A percentile compares a stretch with the other conserved stretches of the same genome.
Evolutionary conservation across 2,888 invertebrate species (phyloP).

Genomic region (Arge pagana): DNA sequence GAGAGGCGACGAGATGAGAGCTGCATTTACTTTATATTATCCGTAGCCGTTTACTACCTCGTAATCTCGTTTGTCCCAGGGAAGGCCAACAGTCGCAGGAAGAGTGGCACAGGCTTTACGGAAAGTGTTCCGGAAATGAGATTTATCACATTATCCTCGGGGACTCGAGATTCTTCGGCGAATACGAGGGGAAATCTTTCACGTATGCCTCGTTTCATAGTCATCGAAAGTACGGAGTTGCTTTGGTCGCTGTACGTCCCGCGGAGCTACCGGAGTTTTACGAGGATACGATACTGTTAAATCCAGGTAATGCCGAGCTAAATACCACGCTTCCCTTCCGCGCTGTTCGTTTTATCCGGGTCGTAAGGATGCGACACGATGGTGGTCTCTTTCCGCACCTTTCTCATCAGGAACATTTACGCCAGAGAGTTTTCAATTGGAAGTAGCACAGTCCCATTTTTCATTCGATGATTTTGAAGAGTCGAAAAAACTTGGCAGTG

Average conservation of each 20-base stretch:
- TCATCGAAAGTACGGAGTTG: slow-evolving; percentile 97
- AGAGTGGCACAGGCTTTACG: slow-evolving; percentile 98
- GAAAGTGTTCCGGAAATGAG: slow-evolving; percentile 98
- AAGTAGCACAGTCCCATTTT: no score
- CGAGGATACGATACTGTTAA: slow-evolving; percentile 92
- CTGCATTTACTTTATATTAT: no score
- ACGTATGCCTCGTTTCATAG: slow-evolving; percentile 99
- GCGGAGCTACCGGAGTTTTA: slow-evolving; percentile 92
- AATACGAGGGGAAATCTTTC: slow-evolving; percentile 98
- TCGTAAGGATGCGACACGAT: no score
- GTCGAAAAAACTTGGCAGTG: no score
- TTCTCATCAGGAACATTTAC: no score
- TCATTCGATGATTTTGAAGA: no score
- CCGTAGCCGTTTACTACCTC: no score
- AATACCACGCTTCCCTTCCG: no score
- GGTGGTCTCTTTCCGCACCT: no score
- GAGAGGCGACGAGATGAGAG: not conserved
- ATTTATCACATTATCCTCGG: slow-evolving; percentile 96
- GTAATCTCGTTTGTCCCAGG: slow-evolving; percentile 67
- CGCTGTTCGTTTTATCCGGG: not conserved
- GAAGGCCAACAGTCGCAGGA: slow-evolving; percentile 94
- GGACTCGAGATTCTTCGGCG: slow-evolving; percentile 96
- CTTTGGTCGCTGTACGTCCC: slow-evolving; percentile 92
- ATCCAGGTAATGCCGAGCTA: slow-evolving; percentile 72
- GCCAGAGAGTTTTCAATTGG: no score